These are phyloP conservation scores for Chrysolina oricalcia DNA, from an alignment of 2,888 invertebrate species.

Conservation along the genomic window DNA sequence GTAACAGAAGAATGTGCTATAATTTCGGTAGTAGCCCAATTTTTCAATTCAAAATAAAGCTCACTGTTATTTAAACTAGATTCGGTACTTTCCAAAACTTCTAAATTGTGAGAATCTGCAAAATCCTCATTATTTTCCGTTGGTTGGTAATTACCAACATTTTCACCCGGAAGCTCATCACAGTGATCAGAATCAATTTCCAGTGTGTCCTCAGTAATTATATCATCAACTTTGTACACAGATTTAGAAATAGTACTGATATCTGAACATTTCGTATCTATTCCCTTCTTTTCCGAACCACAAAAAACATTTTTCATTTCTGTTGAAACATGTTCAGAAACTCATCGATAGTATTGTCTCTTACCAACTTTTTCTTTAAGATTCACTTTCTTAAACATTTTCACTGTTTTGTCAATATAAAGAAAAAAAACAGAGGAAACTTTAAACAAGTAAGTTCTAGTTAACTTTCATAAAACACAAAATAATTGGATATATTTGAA, in stretches of 20 bases:
- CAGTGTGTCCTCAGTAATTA: constrained; percentile 22
- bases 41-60: constrained; percentile 28
- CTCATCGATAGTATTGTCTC: constrained; percentile 25
- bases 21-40: constrained; percentile 31
- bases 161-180: constrained; percentile 9
- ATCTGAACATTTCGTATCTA: constrained; percentile 17
- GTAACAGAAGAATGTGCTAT: constrained; percentile 30
- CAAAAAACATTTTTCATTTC: constrained; percentile 28
- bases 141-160: not conserved
- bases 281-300: not conserved
- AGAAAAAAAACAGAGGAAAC: not conserved
- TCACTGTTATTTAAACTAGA: constrained; percentile 17
- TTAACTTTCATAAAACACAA: not conserved
- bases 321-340: constrained; percentile 28
- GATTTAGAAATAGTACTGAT: constrained; percentile 17
- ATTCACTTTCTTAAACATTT: constrained; percentile 21
- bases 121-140: constrained; percentile 26
- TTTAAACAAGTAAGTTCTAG: not conserved
- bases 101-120: constrained; percentile 12
- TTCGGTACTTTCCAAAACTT: constrained; percentile 15
- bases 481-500: constrained; percentile 10
- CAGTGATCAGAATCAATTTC: constrained; percentile 25
- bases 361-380: constrained; percentile 14
- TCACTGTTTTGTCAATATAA: constrained; percentile 4
- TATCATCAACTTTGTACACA: constrained; percentile 21